These are phyloP conservation scores for Siderastrea siderea DNA, from an alignment of 92 coral and sea anemone species.

Conservation along the genomic window DNA sequence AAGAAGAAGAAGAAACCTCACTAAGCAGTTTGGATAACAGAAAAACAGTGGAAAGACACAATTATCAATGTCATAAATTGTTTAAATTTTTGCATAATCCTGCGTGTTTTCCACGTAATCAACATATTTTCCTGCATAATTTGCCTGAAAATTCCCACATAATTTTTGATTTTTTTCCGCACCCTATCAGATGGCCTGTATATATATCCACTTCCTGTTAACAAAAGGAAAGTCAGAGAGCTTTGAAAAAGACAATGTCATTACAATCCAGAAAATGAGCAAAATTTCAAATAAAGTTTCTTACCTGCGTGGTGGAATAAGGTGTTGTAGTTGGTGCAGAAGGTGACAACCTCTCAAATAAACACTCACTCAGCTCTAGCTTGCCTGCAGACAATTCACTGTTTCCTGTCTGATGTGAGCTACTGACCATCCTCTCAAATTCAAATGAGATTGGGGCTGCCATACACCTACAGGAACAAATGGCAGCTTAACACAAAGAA, in stretches of 20 bases:
- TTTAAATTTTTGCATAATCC: too few species aligned
- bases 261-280: neutral
- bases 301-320: conserved; percentile 81
- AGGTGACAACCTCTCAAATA: conserved; percentile 83
- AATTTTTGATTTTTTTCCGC: too few species aligned
- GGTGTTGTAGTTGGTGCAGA: conserved; percentile 61
- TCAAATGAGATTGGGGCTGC: conserved; percentile 87
- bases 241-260: neutral
- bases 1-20: too few species aligned
- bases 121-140: too few species aligned
- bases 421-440: conserved; percentile 77
- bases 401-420: conserved; percentile 83
- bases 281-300: neutral
- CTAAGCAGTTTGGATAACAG: too few species aligned
- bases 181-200: too few species aligned
- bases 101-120: too few species aligned
- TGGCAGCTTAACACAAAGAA: neutral
- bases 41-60: too few species aligned
- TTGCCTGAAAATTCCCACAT: too few species aligned
- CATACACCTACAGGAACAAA: conserved; percentile 77
- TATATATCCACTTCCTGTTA: too few species aligned
- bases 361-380: conserved; percentile 87
- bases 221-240: too few species aligned
- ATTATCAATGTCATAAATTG: too few species aligned
- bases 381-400: conserved; percentile 89